Base-by-base conservation (phyloP, 1,140 invertebrate species). In the Ips typographus region DNA sequence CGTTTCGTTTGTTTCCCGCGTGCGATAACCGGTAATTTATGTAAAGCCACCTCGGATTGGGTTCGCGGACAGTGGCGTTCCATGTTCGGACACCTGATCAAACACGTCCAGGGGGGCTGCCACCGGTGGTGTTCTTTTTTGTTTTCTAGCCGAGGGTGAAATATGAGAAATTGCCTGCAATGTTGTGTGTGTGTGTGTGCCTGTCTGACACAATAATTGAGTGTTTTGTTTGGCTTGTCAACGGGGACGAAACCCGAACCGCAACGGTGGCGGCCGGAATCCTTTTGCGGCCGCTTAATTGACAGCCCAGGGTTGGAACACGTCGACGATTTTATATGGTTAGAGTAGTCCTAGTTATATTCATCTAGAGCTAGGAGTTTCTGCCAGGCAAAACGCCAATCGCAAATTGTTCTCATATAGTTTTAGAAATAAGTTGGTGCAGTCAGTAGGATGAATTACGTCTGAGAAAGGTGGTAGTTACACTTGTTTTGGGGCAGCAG, bases 151-250 rank as follows among this genome's bases (percentile, higher is more conserved):
- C 36, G 40, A 57, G 56, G 55, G 42, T 67, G 74, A 72, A 73
- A 73, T 71, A 72, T 73, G 73, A 74, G 73, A 75, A 74, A 73
- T 73, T 74, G 71, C 71, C 71, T 66, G 64, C 58, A 52, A 72
- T 58, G 65, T 22, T 22, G 22, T 22, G 22, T 22, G 22, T 22
- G 22, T 22, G 22, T 58, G 55, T 55, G 2, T 6, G 8, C 38
- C 8, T 7, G 6, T 49, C 38, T 53, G 40, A 64, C 62, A 64
- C 52, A 64, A 64, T 70, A 73, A 72, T 71, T 69, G 75, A 71
- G 73, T 75, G 75, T 76, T 76, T 76, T 72, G 75, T 76, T 75
- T 75, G 73, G 73, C 72, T 73, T 76, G 76, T 77, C 75, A 75
- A 66, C 77, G 65, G 74, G 75, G 59, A 49, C 59, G 76, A 76